Conservation (phyloP, 2,113 vertebrate species). For the Speoplatyrhinus poulsoni region DNA sequence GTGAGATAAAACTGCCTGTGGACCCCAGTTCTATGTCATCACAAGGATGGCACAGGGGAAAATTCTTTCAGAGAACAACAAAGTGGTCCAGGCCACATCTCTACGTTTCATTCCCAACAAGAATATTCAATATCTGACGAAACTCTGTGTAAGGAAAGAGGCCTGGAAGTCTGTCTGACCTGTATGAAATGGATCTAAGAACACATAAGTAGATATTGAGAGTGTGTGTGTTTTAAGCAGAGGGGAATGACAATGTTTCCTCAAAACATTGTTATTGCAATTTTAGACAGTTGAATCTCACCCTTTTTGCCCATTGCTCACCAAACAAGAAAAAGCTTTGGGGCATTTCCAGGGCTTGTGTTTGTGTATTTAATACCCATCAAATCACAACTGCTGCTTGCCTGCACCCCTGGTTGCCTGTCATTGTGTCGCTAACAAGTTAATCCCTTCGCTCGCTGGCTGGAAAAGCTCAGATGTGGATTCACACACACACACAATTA, state of each 20-base stretch:
- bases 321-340: slow-evolving; percentile 26
- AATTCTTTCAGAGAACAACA: slow-evolving; percentile 8
- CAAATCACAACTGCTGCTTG: slow-evolving; percentile 28
- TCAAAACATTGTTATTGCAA: slow-evolving; percentile 37
- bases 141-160: slow-evolving; percentile 24
- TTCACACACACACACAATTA: slow-evolving; percentile 6
- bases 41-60: slow-evolving; percentile 15
- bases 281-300: slow-evolving; percentile 47
- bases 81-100: slow-evolving; percentile 19
- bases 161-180: slow-evolving; percentile 29
- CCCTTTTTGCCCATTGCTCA: slow-evolving; percentile 49
- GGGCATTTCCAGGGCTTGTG: slow-evolving; percentile 13
- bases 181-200: slow-evolving; percentile 36
- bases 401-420: slow-evolving; percentile 13
- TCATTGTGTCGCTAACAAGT: slow-evolving; percentile 20
- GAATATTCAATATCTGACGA: slow-evolving; percentile 29
- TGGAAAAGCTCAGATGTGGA: slow-evolving; percentile 16
- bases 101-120: slow-evolving; percentile 18
- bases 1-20: slow-evolving; percentile 21
- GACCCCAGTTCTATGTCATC: slow-evolving; percentile 16
- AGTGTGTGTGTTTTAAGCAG: slow-evolving; percentile 10
- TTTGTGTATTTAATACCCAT: slow-evolving; percentile 36
- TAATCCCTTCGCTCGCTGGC: slow-evolving; percentile 18
- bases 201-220: slow-evolving; percentile 28
- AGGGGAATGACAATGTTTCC: slow-evolving; percentile 4